These are phyloP conservation scores for Brachionichthys hirsutus DNA, from an alignment of 2,113 vertebrate species.

Conservation along the genomic window DNA sequence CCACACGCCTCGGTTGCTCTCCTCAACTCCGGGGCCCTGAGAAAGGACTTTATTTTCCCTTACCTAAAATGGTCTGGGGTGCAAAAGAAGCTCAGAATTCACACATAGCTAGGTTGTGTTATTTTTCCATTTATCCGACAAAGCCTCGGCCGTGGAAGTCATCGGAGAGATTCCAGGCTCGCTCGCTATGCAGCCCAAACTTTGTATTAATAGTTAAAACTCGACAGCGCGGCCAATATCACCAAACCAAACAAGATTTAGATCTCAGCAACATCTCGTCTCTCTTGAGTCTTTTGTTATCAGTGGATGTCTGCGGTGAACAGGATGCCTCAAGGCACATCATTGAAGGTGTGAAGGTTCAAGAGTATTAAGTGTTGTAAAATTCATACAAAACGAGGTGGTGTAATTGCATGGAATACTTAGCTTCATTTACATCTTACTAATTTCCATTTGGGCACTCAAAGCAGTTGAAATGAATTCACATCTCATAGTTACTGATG, in stretches of 20 bases:
- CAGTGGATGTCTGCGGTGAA: constrained; percentile 36
- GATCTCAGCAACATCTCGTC: constrained; percentile 36
- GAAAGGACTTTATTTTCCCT: constrained; percentile 53
- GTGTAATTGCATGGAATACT: constrained; percentile 29
- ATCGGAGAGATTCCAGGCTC: constrained; percentile 46
- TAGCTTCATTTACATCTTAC: constrained; percentile 38
- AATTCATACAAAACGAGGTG: constrained; percentile 19
- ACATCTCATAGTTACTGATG: constrained; percentile 38
- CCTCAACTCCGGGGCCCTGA: constrained; percentile 36
- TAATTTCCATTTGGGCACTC: constrained; percentile 39
- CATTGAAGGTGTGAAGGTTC: constrained; percentile 43
- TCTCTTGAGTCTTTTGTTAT: constrained; percentile 17
- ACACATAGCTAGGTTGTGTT: constrained; percentile 54
- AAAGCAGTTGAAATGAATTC: constrained; percentile 22
- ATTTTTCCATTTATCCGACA: constrained; percentile 74
- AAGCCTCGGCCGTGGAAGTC: constrained; percentile 56
- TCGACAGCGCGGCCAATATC: constrained; percentile 55
- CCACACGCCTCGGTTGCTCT: constrained; percentile 29
- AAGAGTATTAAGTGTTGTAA: constrained; percentile 30
- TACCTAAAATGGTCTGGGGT: constrained; percentile 60
- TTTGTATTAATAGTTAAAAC: constrained; percentile 67
- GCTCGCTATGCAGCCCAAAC: constrained; percentile 37
- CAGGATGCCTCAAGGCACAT: constrained; percentile 39
- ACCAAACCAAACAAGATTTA: constrained; percentile 56
- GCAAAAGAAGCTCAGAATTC: constrained; percentile 56